Conservation (phyloP, 1,140 invertebrate species). For the Meloidogyne hapla region DNA sequence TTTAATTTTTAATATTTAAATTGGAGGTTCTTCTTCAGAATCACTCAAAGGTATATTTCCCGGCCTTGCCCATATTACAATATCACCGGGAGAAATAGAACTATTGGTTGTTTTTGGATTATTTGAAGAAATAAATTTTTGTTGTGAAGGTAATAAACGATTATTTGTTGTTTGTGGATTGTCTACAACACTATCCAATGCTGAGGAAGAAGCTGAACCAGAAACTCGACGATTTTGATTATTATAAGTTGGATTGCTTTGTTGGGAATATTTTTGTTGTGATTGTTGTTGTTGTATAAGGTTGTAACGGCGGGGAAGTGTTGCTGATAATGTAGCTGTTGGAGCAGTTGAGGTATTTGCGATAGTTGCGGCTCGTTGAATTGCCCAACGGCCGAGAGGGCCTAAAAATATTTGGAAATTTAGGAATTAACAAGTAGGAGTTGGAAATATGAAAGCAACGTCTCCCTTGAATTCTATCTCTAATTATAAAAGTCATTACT, state of each 20-base stretch:
- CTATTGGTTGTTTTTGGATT: background rate
- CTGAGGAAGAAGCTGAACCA: constrained; percentile 1
- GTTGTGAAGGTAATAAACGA: too few relatives aligned
- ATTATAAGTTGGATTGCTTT: background rate
- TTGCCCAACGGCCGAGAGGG: background rate
- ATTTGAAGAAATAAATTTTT: background rate
- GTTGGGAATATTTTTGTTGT: background rate
- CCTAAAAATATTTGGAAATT: background rate
- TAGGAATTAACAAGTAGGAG: too few relatives aligned
- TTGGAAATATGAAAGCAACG: too few relatives aligned
- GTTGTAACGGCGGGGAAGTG: background rate
- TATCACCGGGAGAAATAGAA: background rate
- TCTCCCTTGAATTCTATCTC: too few relatives aligned
- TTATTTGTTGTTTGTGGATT: background rate
- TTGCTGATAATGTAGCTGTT: background rate
- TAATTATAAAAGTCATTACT: too few relatives aligned
- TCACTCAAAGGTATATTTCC: constrained; percentile 24
- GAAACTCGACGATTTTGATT: background rate
- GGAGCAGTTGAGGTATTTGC: background rate
- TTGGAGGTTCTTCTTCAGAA: constrained; percentile 24
- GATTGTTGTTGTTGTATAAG: background rate
- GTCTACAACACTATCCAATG: background rate
- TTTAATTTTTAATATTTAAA: background rate
- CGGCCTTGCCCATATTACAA: constrained; percentile 18
- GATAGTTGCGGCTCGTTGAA: background rate